Percentiles rank a stretch among this genome's conserved stretches.
Evolutionary conservation across 2,113 vertebrate species (phyloP).

Genomic region (Heliornis fulica): DNA sequence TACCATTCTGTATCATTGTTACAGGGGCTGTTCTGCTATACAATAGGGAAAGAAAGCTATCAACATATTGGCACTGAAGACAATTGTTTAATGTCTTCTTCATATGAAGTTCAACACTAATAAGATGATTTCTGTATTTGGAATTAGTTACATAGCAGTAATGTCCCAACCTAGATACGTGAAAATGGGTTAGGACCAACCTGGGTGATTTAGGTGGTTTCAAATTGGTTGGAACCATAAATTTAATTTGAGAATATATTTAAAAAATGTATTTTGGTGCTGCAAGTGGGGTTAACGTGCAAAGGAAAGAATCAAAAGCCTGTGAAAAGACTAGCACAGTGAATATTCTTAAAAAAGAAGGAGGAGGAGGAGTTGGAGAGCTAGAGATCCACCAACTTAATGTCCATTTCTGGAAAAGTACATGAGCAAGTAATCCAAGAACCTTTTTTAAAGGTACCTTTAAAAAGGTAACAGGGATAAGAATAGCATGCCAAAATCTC

Average conservation of each 20-base stretch:
- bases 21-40: not conserved
- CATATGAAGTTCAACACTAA: not conserved
- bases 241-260: conserved; percentile 9
- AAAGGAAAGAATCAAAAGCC: not conserved
- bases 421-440: not conserved
- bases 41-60: not conserved
- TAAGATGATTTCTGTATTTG: conserved; percentile 50
- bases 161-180: not conserved
- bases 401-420: not conserved
- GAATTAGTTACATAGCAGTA: not conserved
- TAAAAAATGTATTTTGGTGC: not conserved
- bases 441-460: not conserved
- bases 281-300: not conserved
- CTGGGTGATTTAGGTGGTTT: not conserved
- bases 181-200: conserved; percentile 17
- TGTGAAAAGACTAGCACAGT: not conserved
- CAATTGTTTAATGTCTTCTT: conserved; percentile 25
- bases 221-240: not conserved
- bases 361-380: not conserved
- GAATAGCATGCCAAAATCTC: not conserved
- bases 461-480: not conserved
- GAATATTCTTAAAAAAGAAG: not conserved
- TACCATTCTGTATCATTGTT: not conserved
- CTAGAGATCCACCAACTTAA: not conserved
- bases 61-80: not conserved